phyloP scores from a whole-genome alignment of 2,888 invertebrate genomes.

The Protula sp. region DNA sequence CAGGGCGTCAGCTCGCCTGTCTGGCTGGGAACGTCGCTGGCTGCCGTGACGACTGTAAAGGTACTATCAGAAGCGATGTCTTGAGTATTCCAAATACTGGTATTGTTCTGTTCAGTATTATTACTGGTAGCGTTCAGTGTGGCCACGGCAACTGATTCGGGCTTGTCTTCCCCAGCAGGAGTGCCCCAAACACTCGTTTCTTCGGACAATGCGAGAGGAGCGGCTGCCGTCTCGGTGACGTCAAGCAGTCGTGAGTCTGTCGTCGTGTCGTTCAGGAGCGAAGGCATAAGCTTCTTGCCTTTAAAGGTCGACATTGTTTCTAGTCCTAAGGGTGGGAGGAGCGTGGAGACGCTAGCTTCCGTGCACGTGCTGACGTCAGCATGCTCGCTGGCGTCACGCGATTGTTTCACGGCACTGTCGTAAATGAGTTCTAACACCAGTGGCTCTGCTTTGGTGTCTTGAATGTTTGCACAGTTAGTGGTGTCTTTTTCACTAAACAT shows the following conservation, averaged over 20 bases:
- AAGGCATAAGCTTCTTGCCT: neutral
- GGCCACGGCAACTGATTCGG: neutral
- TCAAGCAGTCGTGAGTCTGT: no score
- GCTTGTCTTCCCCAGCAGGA: neutral
- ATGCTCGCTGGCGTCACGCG: neutral
- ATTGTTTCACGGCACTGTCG: neutral
- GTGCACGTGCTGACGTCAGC: neutral
- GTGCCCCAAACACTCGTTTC: no score
- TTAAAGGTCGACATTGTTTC: neutral
- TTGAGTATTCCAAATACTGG: neutral
- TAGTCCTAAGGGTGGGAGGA: neutral
- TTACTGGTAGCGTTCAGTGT: neutral
- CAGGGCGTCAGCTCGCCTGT: neutral
- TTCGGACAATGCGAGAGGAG: no score
- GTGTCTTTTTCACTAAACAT: neutral
- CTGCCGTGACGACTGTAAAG: neutral
- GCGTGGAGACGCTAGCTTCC: neutral
- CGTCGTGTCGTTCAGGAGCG: neutral
- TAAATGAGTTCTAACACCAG: no score
- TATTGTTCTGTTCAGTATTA: neutral
- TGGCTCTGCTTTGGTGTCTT: no score
- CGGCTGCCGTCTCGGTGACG: no score
- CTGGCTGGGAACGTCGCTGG: neutral
- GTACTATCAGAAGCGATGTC: neutral
- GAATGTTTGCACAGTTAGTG: no score